These are phyloP conservation scores for Bubo blakistoni DNA, from an alignment of 2,113 vertebrate species.

Conservation along the genomic window DNA sequence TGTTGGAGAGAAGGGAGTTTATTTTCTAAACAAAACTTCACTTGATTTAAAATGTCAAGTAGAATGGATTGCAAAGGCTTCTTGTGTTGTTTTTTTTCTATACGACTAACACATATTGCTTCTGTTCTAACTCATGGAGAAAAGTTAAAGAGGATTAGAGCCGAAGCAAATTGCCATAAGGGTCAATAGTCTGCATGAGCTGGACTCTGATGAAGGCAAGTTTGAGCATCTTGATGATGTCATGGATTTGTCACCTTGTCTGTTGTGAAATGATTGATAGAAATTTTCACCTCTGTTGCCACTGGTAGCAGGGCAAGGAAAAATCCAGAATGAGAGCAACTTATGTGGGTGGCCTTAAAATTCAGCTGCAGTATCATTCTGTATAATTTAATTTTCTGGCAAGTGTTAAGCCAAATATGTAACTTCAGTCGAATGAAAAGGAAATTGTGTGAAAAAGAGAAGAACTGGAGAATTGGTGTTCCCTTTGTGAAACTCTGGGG, in stretches of 20 bases:
- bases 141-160: not conserved
- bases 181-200: not conserved
- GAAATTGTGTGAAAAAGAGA: not conserved
- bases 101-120: not conserved
- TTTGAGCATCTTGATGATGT: not conserved
- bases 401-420: not conserved
- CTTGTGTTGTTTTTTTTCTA: not conserved
- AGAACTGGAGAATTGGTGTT: not conserved
- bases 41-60: not conserved
- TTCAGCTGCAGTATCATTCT: not conserved
- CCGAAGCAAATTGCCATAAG: not conserved
- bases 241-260: not conserved
- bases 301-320: not conserved
- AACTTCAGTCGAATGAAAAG: not conserved
- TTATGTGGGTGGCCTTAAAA: conserved; percentile 9
- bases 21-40: not conserved
- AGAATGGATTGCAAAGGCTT: not conserved
- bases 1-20: not conserved
- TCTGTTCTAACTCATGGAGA: not conserved
- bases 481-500: not conserved
- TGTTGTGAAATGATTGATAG: not conserved
- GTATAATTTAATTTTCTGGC: not conserved
- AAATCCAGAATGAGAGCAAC: not conserved
- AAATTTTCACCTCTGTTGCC: not conserved
- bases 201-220: not conserved